Base-by-base conservation (phyloP, 2,797 vertebrate genomes). In the Hipposideros larvatus region DNA sequence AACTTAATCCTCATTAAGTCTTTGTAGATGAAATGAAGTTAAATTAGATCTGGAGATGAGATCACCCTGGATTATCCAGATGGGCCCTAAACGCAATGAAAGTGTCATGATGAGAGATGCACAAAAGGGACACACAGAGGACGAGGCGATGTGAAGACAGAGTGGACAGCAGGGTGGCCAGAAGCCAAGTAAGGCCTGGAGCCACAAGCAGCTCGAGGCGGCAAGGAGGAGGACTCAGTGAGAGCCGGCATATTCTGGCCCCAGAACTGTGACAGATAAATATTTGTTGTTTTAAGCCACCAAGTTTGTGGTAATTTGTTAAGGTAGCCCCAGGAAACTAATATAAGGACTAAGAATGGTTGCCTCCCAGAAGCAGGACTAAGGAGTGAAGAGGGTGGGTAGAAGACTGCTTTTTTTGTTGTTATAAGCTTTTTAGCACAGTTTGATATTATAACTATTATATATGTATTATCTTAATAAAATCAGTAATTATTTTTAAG, bases 401-500 rank as follows among this genome's bases (percentile, higher is more conserved):
- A 85, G 34, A 78, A 21, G 21, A 71, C 4, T 57, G 14, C 10
- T 65, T 59, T 61, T 65, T 37, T 70, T n/a, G 24, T 59, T 59
- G 48, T 51, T 51, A 31, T 18, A 79, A 79, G 19, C 21, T 28
- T 37, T 53, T 94, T 37, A 68, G 5, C 70, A 73, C 26, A 74
- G 11, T 48, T 74, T 87, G 19, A 65, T 55, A 57, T 94, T 90
- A 43, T 59, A 73, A 61, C 86, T 83, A 53, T 4, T 70, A 55
- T 63, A 73, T 71, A 63, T 48, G 2, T 41, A 70, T 78, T 75
- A 88, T 19, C 48, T 57, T 83, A 70, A 68, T 70, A 87, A 91
- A 87, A 77, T 61, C 41, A 63, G 10, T 46, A 70, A 63, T 59
- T 93, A 63, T 34, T 83, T 93, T 90, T 94, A 90, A 78, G 85